These are phyloP conservation scores for Ambastaia sidthimunki DNA, from an alignment of 2,797 vertebrate species.

Conservation along the genomic window DNA sequence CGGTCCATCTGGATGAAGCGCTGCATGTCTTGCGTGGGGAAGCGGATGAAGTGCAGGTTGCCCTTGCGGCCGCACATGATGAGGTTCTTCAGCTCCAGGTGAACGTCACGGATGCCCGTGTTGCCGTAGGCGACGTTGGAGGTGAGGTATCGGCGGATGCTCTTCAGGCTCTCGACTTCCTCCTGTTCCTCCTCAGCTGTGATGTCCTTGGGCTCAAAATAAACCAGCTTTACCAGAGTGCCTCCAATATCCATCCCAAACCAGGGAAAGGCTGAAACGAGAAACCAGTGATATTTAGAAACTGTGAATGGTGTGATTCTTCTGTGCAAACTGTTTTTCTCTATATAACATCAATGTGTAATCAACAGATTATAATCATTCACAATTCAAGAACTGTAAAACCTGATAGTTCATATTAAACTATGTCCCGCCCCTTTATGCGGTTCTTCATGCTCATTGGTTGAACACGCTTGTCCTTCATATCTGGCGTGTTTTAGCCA, in stretches of 20 bases:
- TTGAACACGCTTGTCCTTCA: conserved; percentile 60
- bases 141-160: conserved; percentile 87
- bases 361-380: neutral
- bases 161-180: conserved; percentile 88
- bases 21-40: conserved; percentile 88
- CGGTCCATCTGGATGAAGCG: conserved; percentile 90
- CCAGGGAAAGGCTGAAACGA: conserved; percentile 85
- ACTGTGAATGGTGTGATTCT: neutral
- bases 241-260: conserved; percentile 92
- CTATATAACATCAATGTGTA: neutral
- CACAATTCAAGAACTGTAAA: conserved; percentile 8
- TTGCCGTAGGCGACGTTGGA: conserved; percentile 88
- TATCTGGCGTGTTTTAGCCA: conserved; percentile 68
- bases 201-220: conserved; percentile 89
- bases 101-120: conserved; percentile 87
- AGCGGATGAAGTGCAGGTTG: conserved; percentile 90
- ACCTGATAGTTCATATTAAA: neutral
- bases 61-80: conserved; percentile 84
- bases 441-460: conserved; percentile 68
- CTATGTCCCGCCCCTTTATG: conserved; percentile 32
- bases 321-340: neutral
- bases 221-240: conserved; percentile 86
- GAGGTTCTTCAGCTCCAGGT: conserved; percentile 86
- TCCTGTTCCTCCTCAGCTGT: conserved; percentile 90
- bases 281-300: neutral